Base-by-base conservation (phyloP, 2,113 vertebrate genomes). In the Ranitomeya variabilis region DNA sequence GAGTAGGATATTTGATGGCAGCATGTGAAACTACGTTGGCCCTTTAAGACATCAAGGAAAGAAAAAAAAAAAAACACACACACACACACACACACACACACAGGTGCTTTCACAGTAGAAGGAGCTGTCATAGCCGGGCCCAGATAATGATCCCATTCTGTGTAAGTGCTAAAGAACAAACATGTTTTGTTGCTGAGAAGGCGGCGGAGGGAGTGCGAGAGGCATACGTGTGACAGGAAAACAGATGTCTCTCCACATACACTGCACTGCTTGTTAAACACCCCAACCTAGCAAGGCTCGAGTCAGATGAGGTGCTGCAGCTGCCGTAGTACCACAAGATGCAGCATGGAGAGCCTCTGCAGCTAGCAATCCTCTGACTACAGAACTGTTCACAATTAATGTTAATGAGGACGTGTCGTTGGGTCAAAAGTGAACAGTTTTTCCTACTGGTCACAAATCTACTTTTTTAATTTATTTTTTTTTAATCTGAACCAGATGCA, bases 181-280 rank as follows among this genome's bases (percentile, higher is more conserved):
- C 86, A 82, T 74, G 79, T 88, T 83, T 82, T 71, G 87, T 76
- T 83, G 66, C 23, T 82, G 62, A 62, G 60, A 73, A 73, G 79
- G 80, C 71, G 79, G 86, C 14, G 77, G 37, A 87, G 79, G 54
- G 76, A 59, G 66, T 87, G 78, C 18, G 78, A 88, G 87, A 60
- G 66, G 67, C 86, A 73, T 73, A 81, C 23, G 66, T 66, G 80
- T 81, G 78, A 83, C 80, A 82, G 87, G 87, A 81, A 88, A 88
- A 88, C 87, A 88, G 79, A 88, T 88, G 87, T 83, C 79, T 87
- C 78, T 87, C 78, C 16, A 31, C 37, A 88, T 88, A 88, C 80
- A 52, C 66, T 26, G 6, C 71, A 54, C 79, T 59, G 78, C 26
- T 45, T 55, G 79, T 55, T 80, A 79, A 78, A 54, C 86, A 21